Base-by-base conservation (phyloP, 2,888 invertebrate species). In the Mythimna loreyi region DNA sequence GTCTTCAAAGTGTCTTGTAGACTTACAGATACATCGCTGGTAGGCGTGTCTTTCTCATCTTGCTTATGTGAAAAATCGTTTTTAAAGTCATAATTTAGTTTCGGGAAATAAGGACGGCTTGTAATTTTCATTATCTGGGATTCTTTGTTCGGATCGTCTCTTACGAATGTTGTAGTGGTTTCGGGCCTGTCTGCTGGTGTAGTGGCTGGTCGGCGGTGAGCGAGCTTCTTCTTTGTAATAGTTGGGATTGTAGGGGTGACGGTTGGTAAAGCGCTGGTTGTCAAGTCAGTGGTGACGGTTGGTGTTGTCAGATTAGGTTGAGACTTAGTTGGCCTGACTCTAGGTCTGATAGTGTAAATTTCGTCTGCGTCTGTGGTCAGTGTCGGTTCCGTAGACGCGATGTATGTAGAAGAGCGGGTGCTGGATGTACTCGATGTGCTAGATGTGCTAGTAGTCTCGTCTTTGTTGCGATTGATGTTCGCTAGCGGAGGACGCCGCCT, bases 81-180 rank as follows among this genome's bases (percentile, higher is more conserved):
- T 83, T 86, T 91, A 65, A 88, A 87, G 63, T 93, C 93, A 60
- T 88, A 93, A 1, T 84, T 83, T 25, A 88, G 69, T 79, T 91
- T 93, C 1, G 91, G 82, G 63, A 87, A 87, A 63, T 91, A 89
- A 19, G 91, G 92, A 33, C 94, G 91, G 67, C 83, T 93, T n/a
- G 94, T 91, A 75, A 96, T 96, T 88, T 96, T 96, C 96, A 96
- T 96, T 61, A 96, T 96, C 25, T 94, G 92, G 1, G 96, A 95
- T 77, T 96, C 96, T 76, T 93, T 93, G 64, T 85, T 91, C 1
- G 83, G 66, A 45, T 93, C 93, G 49, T 91, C 90, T 72, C 91
- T 90, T 64, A 81, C 89, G 21, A 75, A 82, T 19, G 87, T 78
- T 55, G 94, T 93, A 5, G 95, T 95, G 3, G 92, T 92, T 85